Percentiles rank a stretch among this genome's conserved stretches.
Conservation (phyloP, 1,140 invertebrate genomes). For the Diachasmimorpha longicaudata region DNA sequence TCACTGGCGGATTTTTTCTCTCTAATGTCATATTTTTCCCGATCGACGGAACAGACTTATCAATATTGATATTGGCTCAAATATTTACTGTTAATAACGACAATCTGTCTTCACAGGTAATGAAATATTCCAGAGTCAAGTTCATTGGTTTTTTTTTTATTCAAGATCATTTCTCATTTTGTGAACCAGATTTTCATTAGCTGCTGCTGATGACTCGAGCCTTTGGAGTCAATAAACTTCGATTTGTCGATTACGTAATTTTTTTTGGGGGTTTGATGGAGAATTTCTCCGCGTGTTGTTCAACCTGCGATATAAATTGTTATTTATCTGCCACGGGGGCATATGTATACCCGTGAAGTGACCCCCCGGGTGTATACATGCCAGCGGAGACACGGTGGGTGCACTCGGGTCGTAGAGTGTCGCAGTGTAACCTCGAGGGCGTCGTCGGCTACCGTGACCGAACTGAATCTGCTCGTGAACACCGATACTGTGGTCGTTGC, state of each 20-base stretch:
- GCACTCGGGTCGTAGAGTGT: constrained; percentile 35
- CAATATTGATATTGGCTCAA: not conserved
- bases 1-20: not conserved
- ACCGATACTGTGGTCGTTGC: constrained; percentile 38
- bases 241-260: too few relatives aligned
- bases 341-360: not conserved
- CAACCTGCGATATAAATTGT: not conserved
- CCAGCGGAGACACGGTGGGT: constrained; percentile 58
- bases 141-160: too few relatives aligned
- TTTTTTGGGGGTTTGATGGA: too few relatives aligned
- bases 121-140: too few relatives aligned
- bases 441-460: constrained; percentile 55
- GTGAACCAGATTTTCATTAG: too few relatives aligned
- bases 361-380: constrained; percentile 29
- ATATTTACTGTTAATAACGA: too few relatives aligned
- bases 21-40: not conserved
- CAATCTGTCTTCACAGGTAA: too few relatives aligned
- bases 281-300: too few relatives aligned
- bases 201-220: too few relatives aligned
- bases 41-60: not conserved
- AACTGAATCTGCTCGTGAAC: constrained; percentile 49
- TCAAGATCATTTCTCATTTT: too few relatives aligned
- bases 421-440: constrained; percentile 45
- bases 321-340: not conserved
- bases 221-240: too few relatives aligned